These are phyloP conservation scores for Dichetophora obliterata DNA, from an alignment of 2,888 invertebrate genomes.

Conservation along the genomic window DNA sequence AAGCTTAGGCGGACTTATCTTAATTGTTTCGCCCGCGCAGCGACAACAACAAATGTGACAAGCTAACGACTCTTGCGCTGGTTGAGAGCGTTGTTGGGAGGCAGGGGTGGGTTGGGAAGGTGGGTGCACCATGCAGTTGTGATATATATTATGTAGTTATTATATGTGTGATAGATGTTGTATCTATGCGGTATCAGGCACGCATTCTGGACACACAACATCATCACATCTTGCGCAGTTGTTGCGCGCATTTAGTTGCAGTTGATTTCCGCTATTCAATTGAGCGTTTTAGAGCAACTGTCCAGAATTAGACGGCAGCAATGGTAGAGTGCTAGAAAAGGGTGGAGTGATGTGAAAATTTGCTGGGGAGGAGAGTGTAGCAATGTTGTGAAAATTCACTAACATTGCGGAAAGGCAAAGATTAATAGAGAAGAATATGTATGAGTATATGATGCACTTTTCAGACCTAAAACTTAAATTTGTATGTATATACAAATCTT, in stretches of 20 bases:
- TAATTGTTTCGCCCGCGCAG: slow-evolving; percentile 19
- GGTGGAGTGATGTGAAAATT: background rate
- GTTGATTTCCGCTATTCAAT: slow-evolving; percentile 33
- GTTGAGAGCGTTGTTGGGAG: background rate
- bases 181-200: background rate
- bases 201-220: background rate
- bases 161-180: background rate
- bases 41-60: slow-evolving; percentile 5
- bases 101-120: background rate
- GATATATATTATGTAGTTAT: too few species aligned
- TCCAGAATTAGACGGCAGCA: background rate
- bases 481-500: too few species aligned
- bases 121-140: background rate
- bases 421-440: too few species aligned
- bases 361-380: background rate
- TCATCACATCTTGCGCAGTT: background rate
- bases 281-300: slow-evolving; percentile 24
- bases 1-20: slow-evolving; percentile 32
- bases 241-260: slow-evolving; percentile 15
- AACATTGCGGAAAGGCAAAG: background rate
- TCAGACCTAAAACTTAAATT: too few species aligned
- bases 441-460: too few species aligned
- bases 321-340: background rate
- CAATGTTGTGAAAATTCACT: background rate
- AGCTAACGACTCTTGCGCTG: background rate